These are phyloP conservation scores for Argyrosomus regius DNA, from an alignment of 2,797 vertebrate genomes.

Conservation along the genomic window DNA sequence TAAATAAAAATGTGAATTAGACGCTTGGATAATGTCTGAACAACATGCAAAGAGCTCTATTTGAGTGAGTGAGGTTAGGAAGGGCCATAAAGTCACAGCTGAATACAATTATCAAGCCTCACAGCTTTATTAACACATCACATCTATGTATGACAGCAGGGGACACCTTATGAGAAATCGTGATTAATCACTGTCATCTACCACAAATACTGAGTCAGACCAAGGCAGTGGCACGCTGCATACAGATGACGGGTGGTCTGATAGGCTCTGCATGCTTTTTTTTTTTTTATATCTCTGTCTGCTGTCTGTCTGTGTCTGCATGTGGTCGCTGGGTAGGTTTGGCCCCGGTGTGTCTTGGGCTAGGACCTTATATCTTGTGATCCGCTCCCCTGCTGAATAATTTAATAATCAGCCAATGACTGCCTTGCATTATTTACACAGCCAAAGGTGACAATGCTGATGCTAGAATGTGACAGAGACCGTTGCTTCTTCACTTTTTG, in stretches of 20 bases:
- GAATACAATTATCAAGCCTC: slow-evolving; percentile 44
- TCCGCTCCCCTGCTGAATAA: slow-evolving; percentile 85
- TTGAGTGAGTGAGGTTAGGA: not conserved
- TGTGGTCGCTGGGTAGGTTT: slow-evolving; percentile 42
- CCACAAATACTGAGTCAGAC: slow-evolving; percentile 61
- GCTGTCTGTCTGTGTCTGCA: slow-evolving; percentile 25
- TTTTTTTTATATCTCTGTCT: slow-evolving; percentile 1
- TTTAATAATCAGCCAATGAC: slow-evolving; percentile 88
- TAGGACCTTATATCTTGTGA: slow-evolving; percentile 77
- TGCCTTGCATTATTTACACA: slow-evolving; percentile 88
- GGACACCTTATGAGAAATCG: slow-evolving; percentile 50
- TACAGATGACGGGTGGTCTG: slow-evolving; percentile 35
- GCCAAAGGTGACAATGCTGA: slow-evolving; percentile 85
- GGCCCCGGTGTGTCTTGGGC: slow-evolving; percentile 60
- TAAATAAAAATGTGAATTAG: not conserved
- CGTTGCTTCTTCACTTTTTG: slow-evolving; percentile 27
- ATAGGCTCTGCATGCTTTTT: slow-evolving; percentile 1
- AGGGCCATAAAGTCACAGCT: slow-evolving; percentile 23
- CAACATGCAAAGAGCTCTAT: not conserved
- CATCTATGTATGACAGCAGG: slow-evolving; percentile 47
- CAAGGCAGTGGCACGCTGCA: slow-evolving; percentile 27
- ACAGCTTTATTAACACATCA: slow-evolving; percentile 71
- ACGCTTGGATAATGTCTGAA: not conserved
- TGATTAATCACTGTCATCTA: slow-evolving; percentile 55
- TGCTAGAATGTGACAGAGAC: slow-evolving; percentile 58